A percentile compares a stretch with the other conserved stretches of the same genome.
Evolutionary conservation across 2,888 invertebrate species (phyloP).

Genomic region (Erannis defoliaria): DNA sequence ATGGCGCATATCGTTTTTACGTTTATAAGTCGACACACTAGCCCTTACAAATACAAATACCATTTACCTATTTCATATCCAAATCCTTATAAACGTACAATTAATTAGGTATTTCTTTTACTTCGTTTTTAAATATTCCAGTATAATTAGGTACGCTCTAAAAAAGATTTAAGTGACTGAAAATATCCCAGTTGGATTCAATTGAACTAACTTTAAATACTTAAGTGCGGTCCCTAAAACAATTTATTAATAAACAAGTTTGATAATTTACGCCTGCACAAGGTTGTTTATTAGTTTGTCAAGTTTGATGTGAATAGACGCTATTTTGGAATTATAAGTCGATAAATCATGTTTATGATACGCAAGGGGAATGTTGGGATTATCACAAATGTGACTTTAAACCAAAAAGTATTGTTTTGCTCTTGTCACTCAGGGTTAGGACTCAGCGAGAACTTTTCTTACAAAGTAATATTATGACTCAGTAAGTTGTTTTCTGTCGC

Average conservation of each 20-base stretch:
- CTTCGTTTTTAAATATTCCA: neutral
- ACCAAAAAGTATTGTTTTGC: too few relatives aligned
- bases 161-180: slow-evolving; percentile 1
- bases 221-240: slow-evolving; percentile 9
- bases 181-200: neutral
- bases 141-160: neutral
- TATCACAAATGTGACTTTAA: too few relatives aligned
- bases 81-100: too few relatives aligned
- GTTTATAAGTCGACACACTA: too few relatives aligned
- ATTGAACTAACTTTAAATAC: slow-evolving; percentile 3
- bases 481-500: too few relatives aligned
- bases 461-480: too few relatives aligned
- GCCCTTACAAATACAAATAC: too few relatives aligned
- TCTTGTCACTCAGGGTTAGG: too few relatives aligned
- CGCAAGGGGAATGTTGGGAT: neutral
- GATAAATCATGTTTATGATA: neutral
- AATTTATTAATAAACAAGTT: neutral
- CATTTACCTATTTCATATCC: too few relatives aligned
- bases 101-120: neutral
- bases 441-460: too few relatives aligned
- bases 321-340: neutral
- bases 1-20: too few relatives aligned
- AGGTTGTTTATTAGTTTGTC: neutral
- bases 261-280: slow-evolving; percentile 1
- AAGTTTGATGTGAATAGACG: neutral